Evolutionary conservation across 2,888 invertebrate genomes (phyloP).

Genomic region (Drosophila affinis): DNA sequence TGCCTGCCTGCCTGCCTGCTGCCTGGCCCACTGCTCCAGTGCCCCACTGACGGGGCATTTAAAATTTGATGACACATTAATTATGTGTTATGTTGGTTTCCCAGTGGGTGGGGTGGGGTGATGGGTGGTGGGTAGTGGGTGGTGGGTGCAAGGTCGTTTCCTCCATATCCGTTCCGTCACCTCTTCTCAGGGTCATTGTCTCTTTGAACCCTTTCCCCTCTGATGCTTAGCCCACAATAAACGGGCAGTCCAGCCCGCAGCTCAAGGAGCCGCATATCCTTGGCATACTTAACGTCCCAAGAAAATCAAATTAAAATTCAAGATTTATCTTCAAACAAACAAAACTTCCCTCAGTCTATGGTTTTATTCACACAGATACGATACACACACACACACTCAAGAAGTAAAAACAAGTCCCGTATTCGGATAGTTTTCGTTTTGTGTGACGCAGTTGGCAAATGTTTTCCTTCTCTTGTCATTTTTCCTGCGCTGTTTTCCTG

Average conservation of each 20-base stretch:
- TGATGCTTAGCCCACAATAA: slow-evolving; percentile 1
- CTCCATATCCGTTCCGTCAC: no score
- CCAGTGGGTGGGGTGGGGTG: background rate
- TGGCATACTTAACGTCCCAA: slow-evolving; percentile 26
- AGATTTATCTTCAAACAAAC: slow-evolving; percentile 39
- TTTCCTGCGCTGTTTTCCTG: background rate
- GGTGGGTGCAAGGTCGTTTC: background rate
- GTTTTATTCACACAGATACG: no score
- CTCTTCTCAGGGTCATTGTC: slow-evolving; percentile 34
- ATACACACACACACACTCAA: background rate
- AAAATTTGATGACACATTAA: slow-evolving; percentile 39
- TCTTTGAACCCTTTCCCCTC: slow-evolving; percentile 27
- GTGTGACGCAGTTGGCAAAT: slow-evolving; percentile 28
- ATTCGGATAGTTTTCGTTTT: slow-evolving; percentile 10
- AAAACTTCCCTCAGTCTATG: slow-evolving; percentile 9
- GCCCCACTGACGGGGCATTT: slow-evolving; percentile 14
- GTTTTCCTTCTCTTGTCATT: background rate
- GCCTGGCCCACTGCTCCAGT: slow-evolving; percentile 1
- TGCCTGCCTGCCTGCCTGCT: slow-evolving; percentile 9
- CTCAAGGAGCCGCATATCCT: slow-evolving; percentile 19
- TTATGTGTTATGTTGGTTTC: slow-evolving; percentile 25
- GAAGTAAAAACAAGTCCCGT: slow-evolving; percentile 2
- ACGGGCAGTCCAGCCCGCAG: slow-evolving; percentile 4
- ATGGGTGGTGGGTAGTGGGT: background rate
- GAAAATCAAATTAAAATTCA: slow-evolving; percentile 43